Evolutionary conservation across 2,888 invertebrate genomes (phyloP).

Genomic region (Stenodema calcarata): DNA sequence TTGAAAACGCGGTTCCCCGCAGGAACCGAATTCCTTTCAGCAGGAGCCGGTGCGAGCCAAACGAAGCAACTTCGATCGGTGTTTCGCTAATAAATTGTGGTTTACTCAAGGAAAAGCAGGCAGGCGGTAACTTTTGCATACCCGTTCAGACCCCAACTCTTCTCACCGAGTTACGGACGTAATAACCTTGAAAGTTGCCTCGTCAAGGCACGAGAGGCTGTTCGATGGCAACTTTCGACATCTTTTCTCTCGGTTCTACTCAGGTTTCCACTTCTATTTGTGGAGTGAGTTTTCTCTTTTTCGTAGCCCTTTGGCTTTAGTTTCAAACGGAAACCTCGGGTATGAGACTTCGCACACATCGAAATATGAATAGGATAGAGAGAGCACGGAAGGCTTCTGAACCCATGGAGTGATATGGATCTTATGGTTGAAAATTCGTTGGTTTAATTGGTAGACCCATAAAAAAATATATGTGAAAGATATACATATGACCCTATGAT

Average conservation of each 20-base stretch:
- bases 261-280: neutral
- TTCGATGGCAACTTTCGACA: neutral
- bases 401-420: no score
- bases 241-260: neutral
- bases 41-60: neutral
- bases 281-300: no score
- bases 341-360: no score
- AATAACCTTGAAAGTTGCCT: neutral
- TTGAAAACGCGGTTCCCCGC: neutral
- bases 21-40: neutral
- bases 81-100: neutral
- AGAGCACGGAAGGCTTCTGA: no score
- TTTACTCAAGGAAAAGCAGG: neutral
- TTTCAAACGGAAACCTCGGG: no score
- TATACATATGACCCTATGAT: no score
- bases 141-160: neutral
- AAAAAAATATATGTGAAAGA: no score
- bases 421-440: no score
- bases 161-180: neutral
- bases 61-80: neutral
- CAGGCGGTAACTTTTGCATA: neutral
- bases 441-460: no score
- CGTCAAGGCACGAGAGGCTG: neutral
- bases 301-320: no score
- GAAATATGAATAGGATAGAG: no score